Base-by-base conservation (phyloP, 2,797 vertebrate species). In the Pseudomugil tenellus region DNA sequence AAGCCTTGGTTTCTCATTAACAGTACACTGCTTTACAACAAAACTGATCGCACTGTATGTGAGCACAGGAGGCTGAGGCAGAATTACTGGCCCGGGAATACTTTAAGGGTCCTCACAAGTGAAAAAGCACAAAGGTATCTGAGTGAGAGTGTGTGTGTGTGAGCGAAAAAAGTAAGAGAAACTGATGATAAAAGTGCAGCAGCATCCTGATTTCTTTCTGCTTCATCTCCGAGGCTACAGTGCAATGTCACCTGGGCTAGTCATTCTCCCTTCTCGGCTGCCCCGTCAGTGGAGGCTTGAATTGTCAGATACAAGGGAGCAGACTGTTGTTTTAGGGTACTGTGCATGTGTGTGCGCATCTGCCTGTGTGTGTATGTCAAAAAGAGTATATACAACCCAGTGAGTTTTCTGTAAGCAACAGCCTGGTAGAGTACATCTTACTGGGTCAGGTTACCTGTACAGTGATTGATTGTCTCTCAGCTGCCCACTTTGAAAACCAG, bases 361-460 rank as follows among this genome's bases (percentile, higher is more conserved):
- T 28, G 60, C 12, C 5, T 6, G 34, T 19, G 46, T 21, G 51
- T 37, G 32, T 37, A 16, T 37, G 35, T 14, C 9, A 56, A 46
- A 64, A 34, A 51, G 29, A 41, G 39, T 28, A n/a, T 10, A 46
- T n/a, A 14, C 55, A n/a, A 57, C 1, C 17, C 26, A 63, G 53
- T 28, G 55, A 79, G 70, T 84, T 77, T 84, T 74, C 70, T 79
- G 64, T 79, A 62, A 87, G 76, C 46, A 83, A 72, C 84, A 7
- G 59, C 62, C 58, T 56, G 16, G 58, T 76, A 52, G 48, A 56
- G 58, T 64, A 57, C 49, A 73, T 80, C 61, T 74, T 74, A 87
- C 69, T 90, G 84, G 90, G 87, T 92, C 86, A 90, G 77, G 74
- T 77, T 88, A 91, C 87, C 83, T 83, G 79, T 82, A 68, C 68